phyloP scores from a whole-genome alignment of 2,113 vertebrate genomes.

The Pomatorhinus ruficollis region DNA sequence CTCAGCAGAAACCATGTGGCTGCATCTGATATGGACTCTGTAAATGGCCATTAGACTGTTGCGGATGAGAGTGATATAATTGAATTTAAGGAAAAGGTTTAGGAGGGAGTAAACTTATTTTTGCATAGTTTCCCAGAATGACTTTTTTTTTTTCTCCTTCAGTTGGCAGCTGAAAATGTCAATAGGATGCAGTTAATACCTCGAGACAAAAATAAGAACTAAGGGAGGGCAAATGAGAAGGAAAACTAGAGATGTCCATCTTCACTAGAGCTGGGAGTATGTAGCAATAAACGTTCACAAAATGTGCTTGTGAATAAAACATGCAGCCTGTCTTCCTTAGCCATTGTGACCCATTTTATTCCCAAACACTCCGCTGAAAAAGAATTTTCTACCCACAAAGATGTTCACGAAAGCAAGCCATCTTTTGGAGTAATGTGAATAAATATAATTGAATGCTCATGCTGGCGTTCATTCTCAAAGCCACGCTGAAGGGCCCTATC shows the following conservation, averaged over 20 bases:
- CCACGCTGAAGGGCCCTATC: constrained; percentile 6
- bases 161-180: not conserved
- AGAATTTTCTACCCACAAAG: not conserved
- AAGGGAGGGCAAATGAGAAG: not conserved
- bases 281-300: constrained; percentile 55
- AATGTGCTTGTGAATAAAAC: constrained; percentile 63
- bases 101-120: not conserved
- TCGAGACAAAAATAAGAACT: not conserved
- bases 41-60: constrained; percentile 33
- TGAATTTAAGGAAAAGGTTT: constrained; percentile 36
- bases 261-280: constrained; percentile 2
- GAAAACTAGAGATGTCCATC: constrained; percentile 36
- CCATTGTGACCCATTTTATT: constrained; percentile 60
- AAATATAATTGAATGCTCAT: constrained; percentile 2
- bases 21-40: constrained; percentile 18
- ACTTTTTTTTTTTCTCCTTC: not conserved
- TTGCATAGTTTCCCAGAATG: constrained; percentile 8
- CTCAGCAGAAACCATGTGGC: constrained; percentile 2
- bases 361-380: not conserved
- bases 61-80: not conserved
- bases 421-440: constrained; percentile 40
- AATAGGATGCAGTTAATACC: not conserved
- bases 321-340: constrained; percentile 47
- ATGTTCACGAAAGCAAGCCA: not conserved
- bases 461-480: not conserved